Evolutionary conservation across 2,113 vertebrate genomes (phyloP).

Genomic region (Phylloscopus whistleri): DNA sequence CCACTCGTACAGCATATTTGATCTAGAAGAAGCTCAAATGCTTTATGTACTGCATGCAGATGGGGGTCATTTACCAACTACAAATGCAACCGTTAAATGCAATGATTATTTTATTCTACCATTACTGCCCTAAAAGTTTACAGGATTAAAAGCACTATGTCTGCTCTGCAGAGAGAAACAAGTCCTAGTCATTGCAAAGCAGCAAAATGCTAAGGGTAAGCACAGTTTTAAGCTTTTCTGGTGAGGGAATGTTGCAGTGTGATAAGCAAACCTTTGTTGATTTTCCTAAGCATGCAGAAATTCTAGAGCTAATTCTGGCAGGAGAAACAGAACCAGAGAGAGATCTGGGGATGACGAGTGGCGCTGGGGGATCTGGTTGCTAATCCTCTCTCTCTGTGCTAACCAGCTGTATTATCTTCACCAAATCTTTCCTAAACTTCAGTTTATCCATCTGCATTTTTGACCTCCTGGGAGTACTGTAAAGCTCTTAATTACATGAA

Average conservation of each 20-base stretch:
- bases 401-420: neutral
- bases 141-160: neutral
- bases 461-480: neutral
- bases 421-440: neutral
- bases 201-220: constrained; percentile 6
- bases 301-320: constrained; percentile 1
- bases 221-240: constrained; percentile 10
- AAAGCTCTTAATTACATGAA: neutral
- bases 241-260: neutral
- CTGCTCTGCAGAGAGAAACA: neutral
- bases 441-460: neutral
- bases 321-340: neutral
- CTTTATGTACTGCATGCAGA: neutral
- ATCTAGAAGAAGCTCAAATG: neutral
- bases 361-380: neutral
- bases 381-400: neutral
- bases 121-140: neutral
- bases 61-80: neutral
- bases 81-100: neutral
- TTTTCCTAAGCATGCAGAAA: constrained; percentile 14
- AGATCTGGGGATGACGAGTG: neutral
- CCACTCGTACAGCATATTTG: neutral
- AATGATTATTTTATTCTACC: neutral
- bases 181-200: neutral
- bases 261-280: constrained; percentile 12